phyloP scores from a whole-genome alignment of 1,140 invertebrate species.

The Rhagoletis zephyria region DNA sequence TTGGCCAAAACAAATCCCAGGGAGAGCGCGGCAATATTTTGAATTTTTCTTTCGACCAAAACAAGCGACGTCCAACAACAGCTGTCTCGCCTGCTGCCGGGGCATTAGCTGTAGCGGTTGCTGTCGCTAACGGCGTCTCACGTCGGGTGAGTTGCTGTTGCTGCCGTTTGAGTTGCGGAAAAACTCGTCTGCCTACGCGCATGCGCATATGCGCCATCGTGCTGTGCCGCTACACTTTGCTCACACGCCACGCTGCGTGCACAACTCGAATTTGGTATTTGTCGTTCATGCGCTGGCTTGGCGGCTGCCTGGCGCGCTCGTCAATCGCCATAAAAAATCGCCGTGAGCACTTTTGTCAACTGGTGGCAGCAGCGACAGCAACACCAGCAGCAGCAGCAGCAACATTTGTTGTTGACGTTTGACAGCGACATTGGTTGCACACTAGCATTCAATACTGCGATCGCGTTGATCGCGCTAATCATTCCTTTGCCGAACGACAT shows the following conservation, averaged over 20 bases:
- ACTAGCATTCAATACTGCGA: neutral
- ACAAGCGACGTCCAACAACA: conserved; percentile 31
- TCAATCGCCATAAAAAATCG: conserved; percentile 50
- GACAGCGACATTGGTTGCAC: conserved; percentile 32
- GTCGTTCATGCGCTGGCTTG: conserved; percentile 31
- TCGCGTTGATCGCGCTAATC: conserved; percentile 44
- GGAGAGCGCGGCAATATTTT: neutral
- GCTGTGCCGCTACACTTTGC: conserved; percentile 14
- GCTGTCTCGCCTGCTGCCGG: neutral
- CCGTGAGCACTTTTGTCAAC: conserved; percentile 47
- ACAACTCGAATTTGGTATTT: conserved; percentile 41
- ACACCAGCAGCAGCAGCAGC: neutral
- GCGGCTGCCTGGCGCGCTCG: conserved; percentile 45
- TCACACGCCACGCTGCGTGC: conserved; percentile 31
- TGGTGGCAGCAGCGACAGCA: conserved; percentile 17
- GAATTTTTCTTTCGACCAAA: conserved; percentile 8
- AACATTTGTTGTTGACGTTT: conserved; percentile 51
- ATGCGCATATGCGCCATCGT: conserved; percentile 18
- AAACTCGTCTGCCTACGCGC: conserved; percentile 49
- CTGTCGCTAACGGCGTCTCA: conserved; percentile 29
- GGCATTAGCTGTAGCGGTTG: neutral
- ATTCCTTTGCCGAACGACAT: conserved; percentile 25
- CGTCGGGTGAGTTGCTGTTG: conserved; percentile 17
- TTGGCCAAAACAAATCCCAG: conserved; percentile 10
- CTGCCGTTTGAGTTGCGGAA: conserved; percentile 17